Percentiles rank a stretch among this genome's conserved stretches.
Conservation (phyloP, 2,797 vertebrate species). For the Cyprinella venusta region DNA sequence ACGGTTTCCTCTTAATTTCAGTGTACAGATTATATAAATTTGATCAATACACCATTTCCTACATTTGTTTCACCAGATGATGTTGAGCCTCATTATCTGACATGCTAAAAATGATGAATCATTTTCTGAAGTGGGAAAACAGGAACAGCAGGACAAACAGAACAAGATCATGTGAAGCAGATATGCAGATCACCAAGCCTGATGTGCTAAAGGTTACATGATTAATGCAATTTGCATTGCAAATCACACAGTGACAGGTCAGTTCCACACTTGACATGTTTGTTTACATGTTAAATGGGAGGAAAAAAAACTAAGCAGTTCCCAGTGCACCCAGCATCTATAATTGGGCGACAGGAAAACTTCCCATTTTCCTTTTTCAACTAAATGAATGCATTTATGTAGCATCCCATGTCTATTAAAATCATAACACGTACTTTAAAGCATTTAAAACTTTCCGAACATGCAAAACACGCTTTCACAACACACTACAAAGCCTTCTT, state of each 20-base stretch:
- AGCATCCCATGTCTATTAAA: not conserved
- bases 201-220: not conserved
- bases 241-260: not conserved
- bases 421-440: not conserved
- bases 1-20: not conserved
- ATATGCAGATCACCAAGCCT: not conserved
- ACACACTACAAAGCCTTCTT: not conserved
- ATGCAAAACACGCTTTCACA: not conserved
- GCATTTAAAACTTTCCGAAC: not conserved
- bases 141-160: constrained; percentile 15
- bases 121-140: not conserved
- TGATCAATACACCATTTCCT: not conserved
- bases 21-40: no score
- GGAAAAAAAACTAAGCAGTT: not conserved
- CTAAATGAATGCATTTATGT: not conserved
- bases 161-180: not conserved
- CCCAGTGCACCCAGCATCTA: not conserved
- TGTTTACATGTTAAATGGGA: no score
- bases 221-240: not conserved
- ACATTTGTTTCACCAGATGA: not conserved
- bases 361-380: not conserved
- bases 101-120: not conserved
- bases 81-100: not conserved
- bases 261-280: not conserved
- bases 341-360: not conserved